A percentile compares a stretch with the other conserved stretches of the same genome.
phyloP scores from a whole-genome alignment of 2,888 invertebrate genomes.

The Papilio demoleus region DNA sequence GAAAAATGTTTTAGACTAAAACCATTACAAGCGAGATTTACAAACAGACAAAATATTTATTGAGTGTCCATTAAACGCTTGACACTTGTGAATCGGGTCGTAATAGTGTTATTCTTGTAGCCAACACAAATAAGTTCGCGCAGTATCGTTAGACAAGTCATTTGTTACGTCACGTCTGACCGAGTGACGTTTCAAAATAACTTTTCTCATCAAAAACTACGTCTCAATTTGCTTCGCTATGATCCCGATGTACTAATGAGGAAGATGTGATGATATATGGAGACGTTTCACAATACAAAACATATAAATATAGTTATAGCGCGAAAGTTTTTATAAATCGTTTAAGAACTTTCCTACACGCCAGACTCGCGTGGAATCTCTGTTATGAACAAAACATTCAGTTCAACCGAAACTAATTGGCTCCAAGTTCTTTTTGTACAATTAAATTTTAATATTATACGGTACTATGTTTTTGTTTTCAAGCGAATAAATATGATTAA shows the following conservation, averaged over 20 bases:
- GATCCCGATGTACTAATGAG: background rate
- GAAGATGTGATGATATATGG: slow-evolving; percentile 6
- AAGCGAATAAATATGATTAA: slow-evolving; percentile 30
- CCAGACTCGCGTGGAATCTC: slow-evolving; percentile 42
- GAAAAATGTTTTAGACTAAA: background rate
- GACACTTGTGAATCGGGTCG: slow-evolving; percentile 24
- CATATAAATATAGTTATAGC: background rate
- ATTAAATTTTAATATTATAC: slow-evolving; percentile 30
- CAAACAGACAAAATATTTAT: slow-evolving; percentile 1
- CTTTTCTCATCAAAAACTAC: slow-evolving; percentile 56
- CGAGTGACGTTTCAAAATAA: slow-evolving; percentile 54
- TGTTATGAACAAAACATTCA: slow-evolving; percentile 28
- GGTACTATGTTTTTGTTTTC: slow-evolving; percentile 22
- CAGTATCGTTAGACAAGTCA: slow-evolving; percentile 54
- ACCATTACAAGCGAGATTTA: background rate
- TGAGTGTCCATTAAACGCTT: slow-evolving; percentile 24
- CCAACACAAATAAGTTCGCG: slow-evolving; percentile 45
- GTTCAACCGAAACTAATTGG: slow-evolving; percentile 39
- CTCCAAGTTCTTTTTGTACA: slow-evolving; percentile 34
- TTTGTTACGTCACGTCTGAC: slow-evolving; percentile 61
- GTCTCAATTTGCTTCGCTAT: slow-evolving; percentile 60
- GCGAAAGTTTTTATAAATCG: background rate
- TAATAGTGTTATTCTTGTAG: slow-evolving; percentile 42
- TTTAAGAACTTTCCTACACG: slow-evolving; percentile 28
- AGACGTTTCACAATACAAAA: background rate